Evolutionary conservation across 2,113 vertebrate genomes (phyloP), one percentile per base, ranked within the genome.

Genomic region (Cynopterus brachyotis): DNA sequence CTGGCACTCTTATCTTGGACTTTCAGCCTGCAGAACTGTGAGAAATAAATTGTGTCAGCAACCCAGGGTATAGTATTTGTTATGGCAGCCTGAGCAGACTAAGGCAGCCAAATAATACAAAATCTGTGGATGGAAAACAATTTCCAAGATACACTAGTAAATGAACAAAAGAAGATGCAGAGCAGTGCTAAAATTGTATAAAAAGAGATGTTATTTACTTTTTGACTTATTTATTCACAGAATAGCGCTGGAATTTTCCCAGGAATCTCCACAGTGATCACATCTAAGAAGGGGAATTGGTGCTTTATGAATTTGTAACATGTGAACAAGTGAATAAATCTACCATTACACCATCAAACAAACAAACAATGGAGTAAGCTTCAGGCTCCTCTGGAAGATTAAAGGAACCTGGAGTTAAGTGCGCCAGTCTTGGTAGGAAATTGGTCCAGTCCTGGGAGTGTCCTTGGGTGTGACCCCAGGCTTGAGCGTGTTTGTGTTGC

Each of bases 241-340:
- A 83, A 42, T 16, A 72, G 67, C 42, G 85, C 89, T 85, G 94
- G 47, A 89, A 92, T 28, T 57, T 91, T 66, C 79, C 92, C 42
- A 26, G 12, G 92, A 82, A 62, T 72, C 22, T 45, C 67, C 30
- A 16, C 47, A 62, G 64, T 45, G 28, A 78, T 59, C 11, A 12
- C 2, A 1, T 47, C 69, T 40, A 17, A 7, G 13, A 75, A 60
- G 45, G 30, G 30, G 11, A 78, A 78, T 12, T 19, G 26, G 26
- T 75, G 13, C 13, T 87, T 84, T 93, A 69, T 45, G 0, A 88
- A 84, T 72, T 92, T 88, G 17, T 69, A 42, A 28, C 40, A 75
- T 86, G 28, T 24, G 64, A 70, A 35, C 53, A 85, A 87, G 42
- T 37, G 12, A 72, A 26, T 57, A 92, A 45, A 13, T 78, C 17